A percentile compares a stretch with the other conserved stretches of the same genome.
Conservation (phyloP, 1,140 invertebrate species). For the Cherax quadricarinatus region DNA sequence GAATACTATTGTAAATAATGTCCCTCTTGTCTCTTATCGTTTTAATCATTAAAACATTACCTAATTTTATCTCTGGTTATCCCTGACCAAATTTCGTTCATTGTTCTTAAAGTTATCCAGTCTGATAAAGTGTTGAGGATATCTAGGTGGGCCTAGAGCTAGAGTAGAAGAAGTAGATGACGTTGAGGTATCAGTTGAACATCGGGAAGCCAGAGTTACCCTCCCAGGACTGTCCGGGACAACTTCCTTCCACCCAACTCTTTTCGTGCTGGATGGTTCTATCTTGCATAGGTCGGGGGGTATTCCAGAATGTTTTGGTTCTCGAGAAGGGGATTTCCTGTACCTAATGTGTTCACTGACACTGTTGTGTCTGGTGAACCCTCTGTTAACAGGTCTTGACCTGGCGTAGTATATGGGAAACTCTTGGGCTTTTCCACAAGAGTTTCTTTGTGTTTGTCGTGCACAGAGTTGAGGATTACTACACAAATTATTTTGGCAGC, state of each 20-base stretch:
- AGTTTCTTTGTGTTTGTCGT: not conserved
- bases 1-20: no score
- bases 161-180: constrained; percentile 44
- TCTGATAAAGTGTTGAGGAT: constrained; percentile 20
- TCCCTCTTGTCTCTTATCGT: no score
- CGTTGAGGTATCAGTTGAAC: constrained; percentile 43
- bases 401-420: constrained; percentile 33
- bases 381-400: not conserved
- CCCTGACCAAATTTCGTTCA: not conserved
- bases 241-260: constrained; percentile 48
- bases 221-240: constrained; percentile 30
- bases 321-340: not conserved
- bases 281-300: constrained; percentile 37
- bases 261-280: constrained; percentile 10
- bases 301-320: not conserved
- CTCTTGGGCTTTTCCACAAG: constrained; percentile 8
- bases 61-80: constrained; percentile 17
- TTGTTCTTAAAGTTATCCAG: constrained; percentile 3
- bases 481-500: constrained; percentile 17
- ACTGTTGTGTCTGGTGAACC: constrained; percentile 42
- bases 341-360: constrained; percentile 19
- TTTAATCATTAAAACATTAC: not conserved
- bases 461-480: constrained; percentile 13
- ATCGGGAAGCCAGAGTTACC: constrained; percentile 8
- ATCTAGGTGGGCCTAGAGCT: constrained; percentile 28